These are phyloP conservation scores for Oryzias dopingdopingensis DNA, from an alignment of 2,797 vertebrate genomes.

Conservation along the genomic window DNA sequence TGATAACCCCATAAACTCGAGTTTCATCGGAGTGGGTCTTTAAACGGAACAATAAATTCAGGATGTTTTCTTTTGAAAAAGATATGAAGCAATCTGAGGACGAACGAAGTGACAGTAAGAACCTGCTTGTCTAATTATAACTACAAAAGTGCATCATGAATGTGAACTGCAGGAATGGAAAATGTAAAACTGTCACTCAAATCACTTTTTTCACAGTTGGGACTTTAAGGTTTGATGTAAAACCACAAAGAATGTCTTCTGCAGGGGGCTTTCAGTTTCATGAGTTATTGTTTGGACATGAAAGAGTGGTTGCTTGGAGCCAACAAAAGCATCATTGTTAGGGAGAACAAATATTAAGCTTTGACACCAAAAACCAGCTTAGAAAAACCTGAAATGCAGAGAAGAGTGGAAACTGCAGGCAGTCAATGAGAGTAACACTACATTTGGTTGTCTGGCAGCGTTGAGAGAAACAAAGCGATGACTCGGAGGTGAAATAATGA, in stretches of 20 bases:
- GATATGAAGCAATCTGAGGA: slow-evolving; percentile 22
- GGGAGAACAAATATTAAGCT: not conserved
- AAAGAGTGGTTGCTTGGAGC: not conserved
- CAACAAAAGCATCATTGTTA: not conserved
- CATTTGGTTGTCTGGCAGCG: slow-evolving; percentile 2
- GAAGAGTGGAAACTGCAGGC: not conserved
- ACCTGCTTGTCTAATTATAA: slow-evolving; percentile 16
- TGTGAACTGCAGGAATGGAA: slow-evolving; percentile 25
- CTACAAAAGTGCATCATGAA: slow-evolving; percentile 10
- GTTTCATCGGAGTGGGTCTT: no score
- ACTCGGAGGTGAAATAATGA: slow-evolving; percentile 8
- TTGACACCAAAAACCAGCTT: not conserved
- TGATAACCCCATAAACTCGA: no score
- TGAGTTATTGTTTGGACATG: slow-evolving; percentile 1
- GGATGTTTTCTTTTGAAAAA: slow-evolving; percentile 36
- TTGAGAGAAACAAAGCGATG: slow-evolving; percentile 15
- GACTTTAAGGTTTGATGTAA: slow-evolving; percentile 2
- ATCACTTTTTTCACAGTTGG: slow-evolving; percentile 23
- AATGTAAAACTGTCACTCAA: slow-evolving; percentile 22
- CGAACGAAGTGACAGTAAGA: slow-evolving; percentile 37
- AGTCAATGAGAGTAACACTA: not conserved
- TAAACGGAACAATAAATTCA: slow-evolving; percentile 22
- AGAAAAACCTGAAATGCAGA: slow-evolving; percentile 3
- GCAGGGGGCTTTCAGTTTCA: slow-evolving; percentile 4
- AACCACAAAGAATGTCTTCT: slow-evolving; percentile 16